Evolutionary conservation across 1,140 invertebrate species (phyloP), one percentile per base, ranked within the genome.

Genomic region (Papilio aristodemus): DNA sequence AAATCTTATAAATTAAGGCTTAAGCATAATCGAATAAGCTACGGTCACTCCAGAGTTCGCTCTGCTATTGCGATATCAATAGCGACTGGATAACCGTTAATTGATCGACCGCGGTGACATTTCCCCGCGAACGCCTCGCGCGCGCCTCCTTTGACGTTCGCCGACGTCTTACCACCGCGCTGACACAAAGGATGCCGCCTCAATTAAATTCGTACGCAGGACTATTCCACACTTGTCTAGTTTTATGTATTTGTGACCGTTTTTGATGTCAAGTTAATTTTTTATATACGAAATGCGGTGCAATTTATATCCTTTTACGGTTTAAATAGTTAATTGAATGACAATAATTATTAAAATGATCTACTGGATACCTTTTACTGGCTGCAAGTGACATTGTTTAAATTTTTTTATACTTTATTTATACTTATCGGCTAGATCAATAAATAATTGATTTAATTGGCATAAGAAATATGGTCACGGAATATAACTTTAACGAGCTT

Each of bases 71-170:
- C 73, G 81, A 82, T 86, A 86, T 85, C 83, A 85, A 84, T 85
- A 85, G 82, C 76, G 76, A 71, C 58, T 64, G 70, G 68, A 82
- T 75, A 75, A 68, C 74, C 71, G 79, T 85, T 87, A 88, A 87
- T 87, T 84, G 85, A 83, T 80, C 73, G 79, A 83, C 77, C 81
- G 79, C 81, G 87, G 85, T 88, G 87, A 90, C 87, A 90, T 90
- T 90, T 88, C 80, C 77, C 80, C 69, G 79, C 75, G 76, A 76
- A 74, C 50, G 69, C 69, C 67, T 75, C 73, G 74, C 83, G 75
- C 59, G 75, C 84, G 81, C 79, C 77, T 36, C 73, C 72, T 86
- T 87, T 86, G 81, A 84, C 77, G 70, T 68, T 13, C 4, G 50
- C 78, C 71, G 74, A 79, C 82, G 71, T 75, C 71, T 74, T 74